Base-by-base conservation (phyloP, 2,888 invertebrate species). In the Dynastes hyllus region DNA sequence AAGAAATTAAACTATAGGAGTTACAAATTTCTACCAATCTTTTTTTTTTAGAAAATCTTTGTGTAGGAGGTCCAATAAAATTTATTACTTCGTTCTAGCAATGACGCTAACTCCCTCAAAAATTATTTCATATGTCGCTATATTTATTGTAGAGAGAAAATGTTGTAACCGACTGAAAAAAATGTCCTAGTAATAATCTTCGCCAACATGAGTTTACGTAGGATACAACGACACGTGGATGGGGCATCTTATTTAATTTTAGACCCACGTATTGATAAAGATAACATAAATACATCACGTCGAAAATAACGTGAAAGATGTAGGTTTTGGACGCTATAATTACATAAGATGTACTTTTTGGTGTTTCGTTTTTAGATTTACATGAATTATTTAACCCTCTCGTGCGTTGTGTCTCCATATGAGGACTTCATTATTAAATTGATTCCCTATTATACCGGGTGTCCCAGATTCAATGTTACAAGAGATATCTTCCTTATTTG, bases 191-290 rank as follows among this genome's bases (percentile, higher is more conserved):
- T 67, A 67, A 45, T 45, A 45, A 50, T 67, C 40, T 45, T n/a
- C 1, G 66, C 50, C 50, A 50, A 69, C 50, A 51, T 16, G 22
- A 13, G 22, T 50, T 37, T 37, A 69, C 29, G 11, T 50, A 69
- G 27, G 50, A 51, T 22, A 69, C 51, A 69, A 69, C 69, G 69
- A 69, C 69, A 69, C 69, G 69, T 69, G 61, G 61, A 61, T 61
- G 29, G 66, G 69, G 45, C 69, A 69, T 69, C 45, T 69, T 69
- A 69, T 69, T 69, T 69, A 69, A 69, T 50, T 69, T 69, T 69
- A 69, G 69, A 50, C 69, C 13, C 22, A 69, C 50, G 27, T 69
- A 69, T 69, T 69, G 69, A 69, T 69, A 69, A 69, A 69, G 69
- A 69, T 51, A 69, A 69, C 69, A 69, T 69, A 50, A 50, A 69